A percentile compares a stretch with the other conserved stretches of the same genome.
Conservation (phyloP, 2,797 vertebrate genomes). For the Pristis pectinata region DNA sequence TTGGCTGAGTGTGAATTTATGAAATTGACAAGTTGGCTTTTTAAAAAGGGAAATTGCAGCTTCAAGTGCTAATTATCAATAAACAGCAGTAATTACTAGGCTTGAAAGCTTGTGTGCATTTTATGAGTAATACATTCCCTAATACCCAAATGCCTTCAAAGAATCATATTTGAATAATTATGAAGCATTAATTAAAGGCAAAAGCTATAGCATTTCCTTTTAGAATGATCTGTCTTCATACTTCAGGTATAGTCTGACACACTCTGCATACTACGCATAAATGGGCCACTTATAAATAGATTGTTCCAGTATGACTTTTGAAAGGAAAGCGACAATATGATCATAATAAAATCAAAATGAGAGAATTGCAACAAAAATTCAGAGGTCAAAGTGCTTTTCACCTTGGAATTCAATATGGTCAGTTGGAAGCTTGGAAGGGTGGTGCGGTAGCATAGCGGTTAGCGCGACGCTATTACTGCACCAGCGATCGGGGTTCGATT, state of each 20-base stretch:
- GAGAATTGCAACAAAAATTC: not conserved
- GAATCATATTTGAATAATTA: constrained; percentile 37
- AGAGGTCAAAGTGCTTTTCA: not conserved
- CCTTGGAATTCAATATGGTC: not conserved
- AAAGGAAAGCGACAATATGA: constrained; percentile 20
- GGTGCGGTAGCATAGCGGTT: no score
- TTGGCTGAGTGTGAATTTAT: constrained; percentile 37
- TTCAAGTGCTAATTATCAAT: constrained; percentile 38
- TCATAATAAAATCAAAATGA: constrained; percentile 1
- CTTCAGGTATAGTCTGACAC: not conserved
- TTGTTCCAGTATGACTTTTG: not conserved
- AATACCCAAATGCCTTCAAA: constrained; percentile 36
- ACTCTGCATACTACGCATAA: not conserved
- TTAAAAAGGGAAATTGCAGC: constrained; percentile 36
- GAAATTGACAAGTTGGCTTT: constrained; percentile 38
- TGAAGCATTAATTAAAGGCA: constrained; percentile 32
- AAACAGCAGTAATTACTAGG: constrained; percentile 37
- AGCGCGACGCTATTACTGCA: no score
- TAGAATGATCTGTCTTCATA: not conserved
- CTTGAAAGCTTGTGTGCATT: constrained; percentile 38
- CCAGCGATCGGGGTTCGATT: no score
- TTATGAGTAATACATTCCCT: constrained; percentile 37
- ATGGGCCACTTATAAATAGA: constrained; percentile 17
- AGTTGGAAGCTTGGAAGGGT: not conserved
- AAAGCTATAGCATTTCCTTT: not conserved